Conservation (phyloP, 2,113 vertebrate genomes). For the Brachirus orientalis region DNA sequence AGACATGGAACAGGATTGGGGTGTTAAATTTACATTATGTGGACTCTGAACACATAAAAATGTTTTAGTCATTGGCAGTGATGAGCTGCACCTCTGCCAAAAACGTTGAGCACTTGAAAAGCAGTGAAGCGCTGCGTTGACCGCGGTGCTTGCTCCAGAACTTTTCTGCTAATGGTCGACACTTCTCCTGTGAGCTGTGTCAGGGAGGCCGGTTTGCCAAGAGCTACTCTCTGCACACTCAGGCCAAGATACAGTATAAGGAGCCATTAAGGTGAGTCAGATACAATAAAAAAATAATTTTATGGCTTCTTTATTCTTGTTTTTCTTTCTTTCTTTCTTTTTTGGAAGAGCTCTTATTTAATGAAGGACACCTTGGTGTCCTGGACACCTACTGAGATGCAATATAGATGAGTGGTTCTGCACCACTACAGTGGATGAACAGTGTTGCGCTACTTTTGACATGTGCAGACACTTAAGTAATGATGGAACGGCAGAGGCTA, state of each 20-base stretch:
- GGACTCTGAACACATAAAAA: slow-evolving; percentile 16
- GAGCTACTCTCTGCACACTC: slow-evolving; percentile 37
- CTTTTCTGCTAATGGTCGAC: slow-evolving; percentile 62
- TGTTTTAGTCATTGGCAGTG: slow-evolving; percentile 24
- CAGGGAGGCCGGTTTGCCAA: slow-evolving; percentile 45
- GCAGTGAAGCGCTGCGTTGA: slow-evolving; percentile 21
- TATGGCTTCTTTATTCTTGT: slow-evolving; percentile 10
- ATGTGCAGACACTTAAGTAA: not conserved
- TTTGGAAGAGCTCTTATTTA: slow-evolving; percentile 16
- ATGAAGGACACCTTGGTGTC: slow-evolving; percentile 47
- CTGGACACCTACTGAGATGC: slow-evolving; percentile 18
- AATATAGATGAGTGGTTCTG: slow-evolving; percentile 10
- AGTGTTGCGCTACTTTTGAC: not conserved
- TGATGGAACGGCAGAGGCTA: not conserved
- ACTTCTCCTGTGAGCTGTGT: slow-evolving; percentile 57
- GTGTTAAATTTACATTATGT: not conserved
- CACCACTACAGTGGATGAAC: not conserved
- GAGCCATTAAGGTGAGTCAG: slow-evolving; percentile 24
- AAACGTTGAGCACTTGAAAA: too few species aligned
- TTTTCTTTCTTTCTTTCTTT: too few species aligned
- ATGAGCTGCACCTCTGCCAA: slow-evolving; percentile 18
- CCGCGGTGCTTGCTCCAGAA: slow-evolving; percentile 54
- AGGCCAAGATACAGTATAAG: slow-evolving; percentile 27
- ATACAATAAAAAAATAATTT: too few species aligned
- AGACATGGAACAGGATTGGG: not conserved